Evolutionary conservation across 2,797 vertebrate species (phyloP), one percentile per base, ranked within the genome.

Genomic region (Girardinus metallicus): DNA sequence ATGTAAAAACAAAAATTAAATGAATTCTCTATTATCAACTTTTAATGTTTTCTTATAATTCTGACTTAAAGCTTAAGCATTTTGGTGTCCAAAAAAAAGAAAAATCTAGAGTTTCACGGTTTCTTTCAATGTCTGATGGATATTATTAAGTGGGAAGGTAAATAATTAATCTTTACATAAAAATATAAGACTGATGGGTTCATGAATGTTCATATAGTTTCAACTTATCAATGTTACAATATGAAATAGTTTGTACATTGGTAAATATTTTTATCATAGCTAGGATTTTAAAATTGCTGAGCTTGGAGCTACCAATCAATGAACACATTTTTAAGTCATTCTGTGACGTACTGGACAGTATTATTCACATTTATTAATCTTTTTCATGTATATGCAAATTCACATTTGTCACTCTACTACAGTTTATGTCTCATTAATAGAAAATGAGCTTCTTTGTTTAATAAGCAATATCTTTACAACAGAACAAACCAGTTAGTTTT

Each of bases 351-450:
- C 91, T 91, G 91, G 85, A 93, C 94, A 90, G 90, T 94, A 96
- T 96, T 96, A 96, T 96, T 96, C 95, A 96, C 92, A 93, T 94
- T 93, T 94, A 94, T 95, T 94, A 91, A 89, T 78, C 9, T 91
- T 96, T 96, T 96, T 96, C 96, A 96, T 96, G 95, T 95, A 96
- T 95, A 96, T 96, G 94, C 94, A 96, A 96, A 95, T 96, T 85
- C 81, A 84, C 87, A 94, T 94, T 94, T 94, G 91, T 93, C 90
- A 94, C 96, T 95, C 95, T 95, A 94, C 94, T 94, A 90, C 91
- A 91, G 91, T 94, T 91, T 95, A 95, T 94, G 92, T 94, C 79
- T 82, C 92, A 94, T 96, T 95, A 95, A 96, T 96, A 95, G 95
- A 94, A 94, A 92, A 96, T 94, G 94, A 95, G 89, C 87, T 80